These are phyloP conservation scores for Tyria jacobaeae DNA, from an alignment of 2,888 invertebrate genomes.

Conservation along the genomic window DNA sequence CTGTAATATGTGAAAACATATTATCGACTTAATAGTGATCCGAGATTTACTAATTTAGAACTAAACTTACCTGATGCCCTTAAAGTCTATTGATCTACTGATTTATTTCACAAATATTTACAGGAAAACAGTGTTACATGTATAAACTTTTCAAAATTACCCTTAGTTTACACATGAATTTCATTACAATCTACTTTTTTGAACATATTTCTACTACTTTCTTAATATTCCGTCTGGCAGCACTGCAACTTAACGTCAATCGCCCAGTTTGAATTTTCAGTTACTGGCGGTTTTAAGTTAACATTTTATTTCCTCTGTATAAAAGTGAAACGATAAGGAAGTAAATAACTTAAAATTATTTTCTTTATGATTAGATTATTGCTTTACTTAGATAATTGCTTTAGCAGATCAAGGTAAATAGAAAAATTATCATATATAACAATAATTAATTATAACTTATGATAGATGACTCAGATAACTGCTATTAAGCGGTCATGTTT, in stretches of 20 bases:
- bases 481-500: not conserved
- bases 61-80: no score
- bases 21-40: no score
- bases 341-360: not conserved
- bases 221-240: not conserved
- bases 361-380: no score
- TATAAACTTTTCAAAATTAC: no score
- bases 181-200: no score
- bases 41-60: no score
- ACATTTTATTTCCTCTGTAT: not conserved
- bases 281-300: constrained; percentile 1
- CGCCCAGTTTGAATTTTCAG: constrained; percentile 4
- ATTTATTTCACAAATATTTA: no score
- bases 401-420: not conserved
- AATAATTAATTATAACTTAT: not conserved
- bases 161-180: no score
- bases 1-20: no score
- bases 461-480: not conserved
- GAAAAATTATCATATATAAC: not conserved
- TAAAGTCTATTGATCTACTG: no score
- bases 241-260: not conserved
- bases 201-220: no score
- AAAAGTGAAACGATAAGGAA: not conserved
- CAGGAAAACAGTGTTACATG: no score
- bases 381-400: not conserved